These are phyloP conservation scores for Coregonus suidteri DNA, from an alignment of 2,797 vertebrate genomes.

Conservation along the genomic window DNA sequence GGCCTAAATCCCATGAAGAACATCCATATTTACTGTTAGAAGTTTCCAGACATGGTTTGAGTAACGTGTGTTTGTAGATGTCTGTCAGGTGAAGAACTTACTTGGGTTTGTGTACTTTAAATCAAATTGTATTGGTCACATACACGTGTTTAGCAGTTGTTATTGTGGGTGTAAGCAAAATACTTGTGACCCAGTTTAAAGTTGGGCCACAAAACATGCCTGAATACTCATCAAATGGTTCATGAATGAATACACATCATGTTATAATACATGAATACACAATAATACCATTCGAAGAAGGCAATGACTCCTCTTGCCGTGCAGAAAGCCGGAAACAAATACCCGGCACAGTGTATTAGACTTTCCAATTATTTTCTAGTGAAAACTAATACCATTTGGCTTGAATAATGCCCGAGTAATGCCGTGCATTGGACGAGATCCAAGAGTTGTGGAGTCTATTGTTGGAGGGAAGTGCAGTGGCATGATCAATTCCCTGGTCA, in stretches of 20 bases:
- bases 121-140: too few species aligned
- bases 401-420: background rate
- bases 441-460: background rate
- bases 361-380: background rate
- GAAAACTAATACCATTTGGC: background rate
- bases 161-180: too few species aligned
- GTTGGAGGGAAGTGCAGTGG: background rate
- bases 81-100: background rate
- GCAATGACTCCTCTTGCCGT: background rate
- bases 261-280: background rate
- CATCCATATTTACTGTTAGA: constrained; percentile 1
- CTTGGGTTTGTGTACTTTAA: background rate
- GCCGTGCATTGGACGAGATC: background rate
- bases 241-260: background rate
- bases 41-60: background rate
- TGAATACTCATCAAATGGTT: background rate
- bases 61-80: background rate
- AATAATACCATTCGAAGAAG: background rate
- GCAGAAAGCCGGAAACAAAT: background rate
- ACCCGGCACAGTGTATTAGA: background rate
- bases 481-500: constrained; percentile 13
- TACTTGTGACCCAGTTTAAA: background rate
- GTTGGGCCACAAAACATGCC: background rate
- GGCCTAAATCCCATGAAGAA: background rate
- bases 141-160: too few species aligned